These are phyloP conservation scores for Daktulosphaira vitifoliae DNA, from an alignment of 1,140 invertebrate genomes.

Conservation along the genomic window DNA sequence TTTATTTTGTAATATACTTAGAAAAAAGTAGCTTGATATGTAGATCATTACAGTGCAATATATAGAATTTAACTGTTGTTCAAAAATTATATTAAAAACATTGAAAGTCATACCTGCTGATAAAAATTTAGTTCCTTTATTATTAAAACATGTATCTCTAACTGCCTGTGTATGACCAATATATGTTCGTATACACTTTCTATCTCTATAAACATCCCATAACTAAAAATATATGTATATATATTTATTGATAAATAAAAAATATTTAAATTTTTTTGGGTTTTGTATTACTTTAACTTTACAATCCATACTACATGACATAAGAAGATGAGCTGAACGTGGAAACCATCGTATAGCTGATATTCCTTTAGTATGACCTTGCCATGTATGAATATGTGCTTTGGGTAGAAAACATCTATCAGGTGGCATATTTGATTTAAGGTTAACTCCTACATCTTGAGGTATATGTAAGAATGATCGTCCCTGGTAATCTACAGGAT, in stretches of 20 bases:
- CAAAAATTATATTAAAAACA: too few species aligned
- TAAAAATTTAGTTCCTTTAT: constrained; percentile 83
- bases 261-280: constrained; percentile 26
- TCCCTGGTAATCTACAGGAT: constrained; percentile 92
- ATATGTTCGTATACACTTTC: constrained; percentile 91
- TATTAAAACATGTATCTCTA: constrained; percentile 93
- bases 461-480: constrained; percentile 89
- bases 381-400: constrained; percentile 91
- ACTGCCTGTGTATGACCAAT: constrained; percentile 95
- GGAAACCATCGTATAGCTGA: constrained; percentile 95
- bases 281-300: constrained; percentile 71
- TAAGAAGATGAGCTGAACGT: constrained; percentile 81
- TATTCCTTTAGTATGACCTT: constrained; percentile 95
- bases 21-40: too few species aligned
- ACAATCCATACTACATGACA: constrained; percentile 95
- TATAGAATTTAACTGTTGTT: too few species aligned
- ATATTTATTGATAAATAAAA: constrained; percentile 35
- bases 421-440: constrained; percentile 83
- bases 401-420: constrained; percentile 97
- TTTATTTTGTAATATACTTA: too few species aligned
- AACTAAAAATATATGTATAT: too few species aligned
- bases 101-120: constrained; percentile 81
- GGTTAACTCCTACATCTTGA: constrained; percentile 90
- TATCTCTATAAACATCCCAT: constrained; percentile 96
- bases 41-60: too few species aligned